A percentile compares a stretch with the other conserved stretches of the same genome.
Evolutionary conservation across 2,888 invertebrate genomes (phyloP).

Genomic region (Cephus runcator): DNA sequence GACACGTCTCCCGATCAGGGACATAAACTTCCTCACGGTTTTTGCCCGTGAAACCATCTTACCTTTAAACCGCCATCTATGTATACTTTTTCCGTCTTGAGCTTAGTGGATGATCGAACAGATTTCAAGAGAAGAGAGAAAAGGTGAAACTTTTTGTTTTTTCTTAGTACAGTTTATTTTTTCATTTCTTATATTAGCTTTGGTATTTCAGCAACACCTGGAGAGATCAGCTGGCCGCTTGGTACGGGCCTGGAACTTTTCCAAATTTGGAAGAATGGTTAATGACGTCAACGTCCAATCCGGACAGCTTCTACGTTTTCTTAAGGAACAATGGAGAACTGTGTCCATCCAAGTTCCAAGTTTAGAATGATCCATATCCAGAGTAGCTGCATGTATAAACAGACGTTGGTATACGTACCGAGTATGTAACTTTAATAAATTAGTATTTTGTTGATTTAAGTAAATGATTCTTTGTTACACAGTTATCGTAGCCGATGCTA

Average conservation of each 20-base stretch:
- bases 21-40: constrained; percentile 10
- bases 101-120: not conserved
- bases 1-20: constrained; percentile 15
- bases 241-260: not conserved
- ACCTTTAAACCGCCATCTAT: not conserved
- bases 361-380: not conserved
- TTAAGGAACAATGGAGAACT: not conserved
- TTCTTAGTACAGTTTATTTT: not conserved
- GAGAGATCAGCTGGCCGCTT: not conserved
- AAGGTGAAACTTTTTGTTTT: not conserved
- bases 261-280: not conserved
- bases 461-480: not conserved
- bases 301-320: not conserved
- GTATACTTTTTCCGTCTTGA: not conserved
- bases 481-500: not conserved
- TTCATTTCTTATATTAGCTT: not conserved
- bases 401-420: not conserved
- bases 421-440: not conserved
- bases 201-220: not conserved
- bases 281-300: not conserved
- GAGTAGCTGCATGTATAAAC: not conserved
- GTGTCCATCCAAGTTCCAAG: not conserved
- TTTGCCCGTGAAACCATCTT: constrained; percentile 11
- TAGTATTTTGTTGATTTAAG: not conserved
- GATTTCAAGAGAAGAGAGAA: not conserved